A percentile compares a stretch with the other conserved stretches of the same genome.
Conservation (phyloP, 2,113 vertebrate genomes). For the Pteruthius melanotis region DNA sequence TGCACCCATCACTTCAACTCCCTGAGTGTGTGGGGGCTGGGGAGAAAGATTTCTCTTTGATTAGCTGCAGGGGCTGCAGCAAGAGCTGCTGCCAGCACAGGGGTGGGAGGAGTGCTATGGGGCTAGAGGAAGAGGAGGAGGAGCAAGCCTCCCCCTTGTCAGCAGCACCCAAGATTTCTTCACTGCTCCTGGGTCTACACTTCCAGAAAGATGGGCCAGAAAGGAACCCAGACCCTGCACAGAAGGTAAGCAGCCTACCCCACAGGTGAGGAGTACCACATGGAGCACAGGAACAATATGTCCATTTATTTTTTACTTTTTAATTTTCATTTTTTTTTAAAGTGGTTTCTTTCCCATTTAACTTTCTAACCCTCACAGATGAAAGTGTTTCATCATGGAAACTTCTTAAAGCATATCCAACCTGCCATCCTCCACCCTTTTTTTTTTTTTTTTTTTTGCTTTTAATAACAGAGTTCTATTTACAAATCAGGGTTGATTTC, state of each 20-base stretch:
- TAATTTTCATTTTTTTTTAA: background rate
- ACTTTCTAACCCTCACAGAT: background rate
- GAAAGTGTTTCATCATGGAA: background rate
- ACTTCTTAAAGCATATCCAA: background rate
- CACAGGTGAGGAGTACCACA: background rate
- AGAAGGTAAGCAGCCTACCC: background rate
- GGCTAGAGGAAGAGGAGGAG: background rate
- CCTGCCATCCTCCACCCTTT: background rate
- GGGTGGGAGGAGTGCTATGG: background rate
- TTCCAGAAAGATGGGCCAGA: background rate
- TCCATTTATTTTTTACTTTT: background rate
- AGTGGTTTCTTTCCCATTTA: background rate
- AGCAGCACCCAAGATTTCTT: background rate
- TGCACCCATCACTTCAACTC: background rate
- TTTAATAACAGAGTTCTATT: background rate
- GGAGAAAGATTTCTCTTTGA: background rate
- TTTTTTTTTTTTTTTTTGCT: background rate
- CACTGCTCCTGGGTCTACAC: background rate
- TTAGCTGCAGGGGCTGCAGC: background rate
- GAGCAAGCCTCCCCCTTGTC: background rate
- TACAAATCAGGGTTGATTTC: constrained; percentile 13
- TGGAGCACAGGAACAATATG: background rate
- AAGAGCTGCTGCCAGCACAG: background rate
- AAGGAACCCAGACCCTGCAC: background rate
- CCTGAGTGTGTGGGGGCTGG: background rate